Evolutionary conservation across 2,797 vertebrate genomes (phyloP).

Genomic region (Ctenopoma kingsleyae): DNA sequence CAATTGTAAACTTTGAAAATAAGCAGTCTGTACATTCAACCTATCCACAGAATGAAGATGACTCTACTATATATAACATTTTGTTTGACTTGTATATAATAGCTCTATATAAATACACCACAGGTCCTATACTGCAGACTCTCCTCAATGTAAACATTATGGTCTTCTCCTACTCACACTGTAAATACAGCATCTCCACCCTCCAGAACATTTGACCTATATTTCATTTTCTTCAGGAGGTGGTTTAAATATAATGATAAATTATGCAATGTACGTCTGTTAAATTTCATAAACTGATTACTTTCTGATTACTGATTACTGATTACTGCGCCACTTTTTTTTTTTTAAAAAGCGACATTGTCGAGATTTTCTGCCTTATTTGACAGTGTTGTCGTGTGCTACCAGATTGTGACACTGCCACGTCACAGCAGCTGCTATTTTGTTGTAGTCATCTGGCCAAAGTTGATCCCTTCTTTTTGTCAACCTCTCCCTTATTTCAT

Average conservation of each 20-base stretch:
- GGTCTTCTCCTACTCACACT: slow-evolving; percentile 50
- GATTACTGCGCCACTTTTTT: too few relatives aligned
- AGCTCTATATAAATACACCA: slow-evolving; percentile 51
- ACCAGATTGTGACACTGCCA: slow-evolving; percentile 13
- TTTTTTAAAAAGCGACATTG: too few relatives aligned
- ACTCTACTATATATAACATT: slow-evolving; percentile 30
- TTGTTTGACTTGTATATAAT: slow-evolving; percentile 44
- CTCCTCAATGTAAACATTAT: slow-evolving; percentile 67
- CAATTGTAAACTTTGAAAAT: too few relatives aligned
- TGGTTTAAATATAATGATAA: slow-evolving; percentile 42
- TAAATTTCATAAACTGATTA: neutral
- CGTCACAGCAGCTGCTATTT: slow-evolving; percentile 17
- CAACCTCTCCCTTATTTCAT: slow-evolving; percentile 51
- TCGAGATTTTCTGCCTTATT: slow-evolving; percentile 25
- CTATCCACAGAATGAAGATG: neutral
- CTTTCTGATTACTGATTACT: too few relatives aligned
- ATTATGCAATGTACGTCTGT: slow-evolving; percentile 20
- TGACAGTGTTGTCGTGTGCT: slow-evolving; percentile 4
- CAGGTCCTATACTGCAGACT: slow-evolving; percentile 30
- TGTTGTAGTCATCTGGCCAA: slow-evolving; percentile 33
- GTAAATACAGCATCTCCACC: slow-evolving; percentile 48
- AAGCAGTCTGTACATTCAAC: neutral
- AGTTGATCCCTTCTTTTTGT: slow-evolving; percentile 55
- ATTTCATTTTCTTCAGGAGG: slow-evolving; percentile 24
- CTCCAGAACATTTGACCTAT: slow-evolving; percentile 43